Conservation (phyloP, 2,113 vertebrate genomes). For the Myiagra hebetior region DNA sequence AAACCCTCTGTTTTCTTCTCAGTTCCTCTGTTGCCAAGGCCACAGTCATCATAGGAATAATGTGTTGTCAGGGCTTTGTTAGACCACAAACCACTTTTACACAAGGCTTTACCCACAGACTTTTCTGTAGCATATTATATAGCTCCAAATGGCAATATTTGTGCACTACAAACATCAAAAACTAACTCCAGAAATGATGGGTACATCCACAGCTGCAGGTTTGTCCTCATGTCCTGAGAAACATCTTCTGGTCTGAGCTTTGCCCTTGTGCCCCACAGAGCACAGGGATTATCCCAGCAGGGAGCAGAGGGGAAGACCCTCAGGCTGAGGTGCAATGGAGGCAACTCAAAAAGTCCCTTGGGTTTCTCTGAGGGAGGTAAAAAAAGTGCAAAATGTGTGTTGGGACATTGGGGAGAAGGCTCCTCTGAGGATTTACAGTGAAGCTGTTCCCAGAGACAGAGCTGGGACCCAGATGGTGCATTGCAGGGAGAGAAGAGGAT, state of each 20-base stretch:
- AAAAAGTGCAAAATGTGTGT: background rate
- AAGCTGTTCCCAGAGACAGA: background rate
- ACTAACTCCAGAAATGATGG: background rate
- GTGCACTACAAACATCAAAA: background rate
- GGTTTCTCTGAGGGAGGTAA: accelerated
- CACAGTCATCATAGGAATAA: background rate
- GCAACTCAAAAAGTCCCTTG: background rate
- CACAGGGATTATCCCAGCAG: background rate
- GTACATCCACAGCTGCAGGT: background rate
- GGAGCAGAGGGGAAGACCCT: background rate
- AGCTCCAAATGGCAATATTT: background rate
- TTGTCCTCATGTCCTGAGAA: background rate
- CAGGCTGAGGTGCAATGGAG: background rate
- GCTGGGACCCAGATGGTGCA: accelerated
- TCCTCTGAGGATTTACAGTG: background rate
- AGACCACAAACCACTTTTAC: background rate
- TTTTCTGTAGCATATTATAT: background rate
- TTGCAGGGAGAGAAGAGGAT: background rate
- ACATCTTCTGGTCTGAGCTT: background rate
- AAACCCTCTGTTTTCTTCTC: background rate
- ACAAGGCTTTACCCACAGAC: background rate
- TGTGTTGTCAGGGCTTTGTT: background rate
- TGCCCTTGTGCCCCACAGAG: accelerated
- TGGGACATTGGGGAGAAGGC: background rate
- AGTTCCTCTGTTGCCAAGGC: background rate